Percentiles rank a stretch among this genome's conserved stretches.
Evolutionary conservation across 1,140 invertebrate species (phyloP).

Genomic region (Polyergus mexicanus): DNA sequence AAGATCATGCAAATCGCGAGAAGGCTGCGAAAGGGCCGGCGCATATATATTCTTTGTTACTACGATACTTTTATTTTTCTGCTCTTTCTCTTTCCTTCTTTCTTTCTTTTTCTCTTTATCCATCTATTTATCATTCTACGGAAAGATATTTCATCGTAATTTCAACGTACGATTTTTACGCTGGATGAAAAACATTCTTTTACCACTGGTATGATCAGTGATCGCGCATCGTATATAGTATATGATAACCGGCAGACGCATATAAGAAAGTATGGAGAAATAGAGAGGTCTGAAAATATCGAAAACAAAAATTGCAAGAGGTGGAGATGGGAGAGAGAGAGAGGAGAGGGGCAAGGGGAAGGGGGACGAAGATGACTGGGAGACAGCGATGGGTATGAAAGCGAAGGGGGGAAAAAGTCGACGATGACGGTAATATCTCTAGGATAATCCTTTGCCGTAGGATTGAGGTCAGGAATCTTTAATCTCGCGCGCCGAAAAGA

Average conservation of each 20-base stretch:
- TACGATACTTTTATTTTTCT: constrained; percentile 18
- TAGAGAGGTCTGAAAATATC: constrained; percentile 18
- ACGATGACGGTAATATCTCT: constrained; percentile 78
- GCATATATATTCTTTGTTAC: background rate
- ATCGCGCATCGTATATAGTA: constrained; percentile 29
- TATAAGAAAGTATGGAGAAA: constrained; percentile 3
- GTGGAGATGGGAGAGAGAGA: background rate
- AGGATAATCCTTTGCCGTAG: constrained; percentile 77
- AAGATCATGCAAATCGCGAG: constrained; percentile 38
- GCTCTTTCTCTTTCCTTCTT: background rate
- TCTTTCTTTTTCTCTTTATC: background rate
- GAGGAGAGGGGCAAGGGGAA: background rate
- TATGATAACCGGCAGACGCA: constrained; percentile 9
- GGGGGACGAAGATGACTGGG: too few species aligned
- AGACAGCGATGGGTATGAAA: constrained; percentile 13
- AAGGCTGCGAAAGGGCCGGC: background rate
- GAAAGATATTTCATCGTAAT: constrained; percentile 2
- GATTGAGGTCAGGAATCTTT: constrained; percentile 80
- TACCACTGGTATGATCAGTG: background rate
- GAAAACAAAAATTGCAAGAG: constrained; percentile 35
- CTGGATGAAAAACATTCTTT: background rate
- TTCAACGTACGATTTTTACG: constrained; percentile 1
- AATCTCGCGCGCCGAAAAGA: constrained; percentile 76
- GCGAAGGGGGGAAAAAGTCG: constrained; percentile 62
- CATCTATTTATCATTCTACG: background rate